Percentiles rank a stretch among this genome's conserved stretches.
These are phyloP conservation scores for Gallinago paraguaiae DNA, from an alignment of 2,113 vertebrate species.

Conservation along the genomic window DNA sequence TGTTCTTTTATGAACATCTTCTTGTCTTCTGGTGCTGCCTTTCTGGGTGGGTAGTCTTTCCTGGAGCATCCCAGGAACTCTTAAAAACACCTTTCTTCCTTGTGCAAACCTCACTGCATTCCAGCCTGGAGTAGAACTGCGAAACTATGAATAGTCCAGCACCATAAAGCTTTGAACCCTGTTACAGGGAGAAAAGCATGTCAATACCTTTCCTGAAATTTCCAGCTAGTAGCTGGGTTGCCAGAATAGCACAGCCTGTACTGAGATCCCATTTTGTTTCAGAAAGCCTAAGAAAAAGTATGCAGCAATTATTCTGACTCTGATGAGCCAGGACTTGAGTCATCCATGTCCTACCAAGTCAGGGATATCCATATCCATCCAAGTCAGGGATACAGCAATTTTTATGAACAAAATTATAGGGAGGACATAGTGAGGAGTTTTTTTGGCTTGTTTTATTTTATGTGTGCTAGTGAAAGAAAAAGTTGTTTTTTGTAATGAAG, in stretches of 20 bases:
- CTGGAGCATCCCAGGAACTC: background rate
- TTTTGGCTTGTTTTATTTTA: background rate
- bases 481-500: background rate
- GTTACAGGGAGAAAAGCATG: background rate
- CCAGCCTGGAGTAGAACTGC: background rate
- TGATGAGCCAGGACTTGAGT: background rate
- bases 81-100: background rate
- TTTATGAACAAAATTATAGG: background rate
- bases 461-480: background rate
- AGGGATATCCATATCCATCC: background rate
- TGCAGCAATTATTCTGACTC: background rate
- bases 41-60: background rate
- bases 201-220: background rate
- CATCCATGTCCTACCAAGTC: background rate
- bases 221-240: background rate
- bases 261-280: background rate
- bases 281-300: background rate
- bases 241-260: background rate
- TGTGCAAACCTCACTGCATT: background rate
- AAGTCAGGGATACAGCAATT: background rate
- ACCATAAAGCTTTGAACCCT: background rate
- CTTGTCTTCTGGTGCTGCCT: background rate
- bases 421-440: fast-evolving
- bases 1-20: background rate
- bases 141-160: background rate